phyloP scores from a whole-genome alignment of 1,140 invertebrate species.

The Hyles euphorbiae region DNA sequence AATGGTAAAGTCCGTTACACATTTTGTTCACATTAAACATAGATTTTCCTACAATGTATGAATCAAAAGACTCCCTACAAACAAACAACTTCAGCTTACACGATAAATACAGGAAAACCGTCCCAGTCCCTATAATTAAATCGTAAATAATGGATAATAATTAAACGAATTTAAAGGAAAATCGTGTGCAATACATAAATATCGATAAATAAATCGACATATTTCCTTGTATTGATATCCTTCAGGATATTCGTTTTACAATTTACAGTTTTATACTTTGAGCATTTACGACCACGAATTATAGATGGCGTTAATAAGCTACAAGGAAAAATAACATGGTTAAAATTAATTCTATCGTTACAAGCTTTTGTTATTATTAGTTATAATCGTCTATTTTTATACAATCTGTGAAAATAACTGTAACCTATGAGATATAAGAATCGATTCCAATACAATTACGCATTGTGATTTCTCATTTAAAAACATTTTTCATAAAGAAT shows the following conservation, averaged over 20 bases:
- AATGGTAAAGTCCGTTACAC: slow-evolving; percentile 6
- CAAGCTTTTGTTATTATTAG: no score
- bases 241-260: not conserved
- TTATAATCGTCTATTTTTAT: no score
- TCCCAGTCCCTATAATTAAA: not conserved
- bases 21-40: not conserved
- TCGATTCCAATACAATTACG: no score
- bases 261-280: no score
- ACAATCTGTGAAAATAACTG: no score
- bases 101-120: slow-evolving; percentile 7
- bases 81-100: slow-evolving; percentile 3
- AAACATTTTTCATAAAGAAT: no score
- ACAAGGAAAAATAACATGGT: no score
- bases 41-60: slow-evolving; percentile 5
- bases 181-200: slow-evolving; percentile 1
- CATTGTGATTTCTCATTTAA: no score
- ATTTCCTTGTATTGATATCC: slow-evolving; percentile 4
- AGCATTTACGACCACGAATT: no score
- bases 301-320: no score
- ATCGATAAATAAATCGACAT: slow-evolving; percentile 6
- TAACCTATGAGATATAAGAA: no score
- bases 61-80: slow-evolving; percentile 8
- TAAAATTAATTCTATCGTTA: no score
- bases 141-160: slow-evolving; percentile 1
- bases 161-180: slow-evolving; percentile 7